Conservation (phyloP, 2,113 vertebrate species). For the Microtus oregoni region DNA sequence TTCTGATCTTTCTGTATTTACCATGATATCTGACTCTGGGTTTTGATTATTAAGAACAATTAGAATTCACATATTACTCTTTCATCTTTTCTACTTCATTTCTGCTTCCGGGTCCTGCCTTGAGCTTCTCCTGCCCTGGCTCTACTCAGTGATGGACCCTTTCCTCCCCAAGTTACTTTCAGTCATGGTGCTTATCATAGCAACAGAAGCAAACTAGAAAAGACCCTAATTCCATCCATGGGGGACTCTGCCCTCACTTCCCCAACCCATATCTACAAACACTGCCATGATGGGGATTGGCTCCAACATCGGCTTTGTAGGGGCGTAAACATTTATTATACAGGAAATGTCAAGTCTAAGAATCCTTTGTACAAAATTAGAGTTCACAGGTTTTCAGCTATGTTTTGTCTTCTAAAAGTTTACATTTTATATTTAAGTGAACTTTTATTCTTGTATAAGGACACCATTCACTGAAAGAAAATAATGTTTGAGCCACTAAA, state of each 20-base stretch:
- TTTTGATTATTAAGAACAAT: too few species aligned
- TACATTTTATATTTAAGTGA: not conserved
- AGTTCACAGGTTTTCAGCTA: not conserved
- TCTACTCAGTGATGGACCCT: not conserved
- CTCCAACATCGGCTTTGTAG: not conserved
- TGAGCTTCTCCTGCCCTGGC: not conserved
- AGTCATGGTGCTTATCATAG: not conserved
- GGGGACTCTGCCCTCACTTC: not conserved
- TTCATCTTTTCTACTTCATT: not conserved
- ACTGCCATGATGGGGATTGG: not conserved
- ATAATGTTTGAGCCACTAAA: not conserved
- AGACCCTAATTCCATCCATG: not conserved
- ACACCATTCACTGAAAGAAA: not conserved
- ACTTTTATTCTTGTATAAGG: not conserved
- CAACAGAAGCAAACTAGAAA: not conserved
- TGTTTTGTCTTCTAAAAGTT: not conserved
- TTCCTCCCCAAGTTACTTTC: not conserved
- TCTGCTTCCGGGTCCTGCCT: not conserved
- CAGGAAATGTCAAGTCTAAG: not conserved
- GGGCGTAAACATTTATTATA: not conserved
- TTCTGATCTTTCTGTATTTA: too few species aligned
- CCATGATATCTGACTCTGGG: too few species aligned
- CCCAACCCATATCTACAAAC: not conserved
- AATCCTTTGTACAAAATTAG: not conserved
- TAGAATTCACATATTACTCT: too few species aligned